Conservation (phyloP, 2,797 vertebrate species). For the Amniataba percoides region DNA sequence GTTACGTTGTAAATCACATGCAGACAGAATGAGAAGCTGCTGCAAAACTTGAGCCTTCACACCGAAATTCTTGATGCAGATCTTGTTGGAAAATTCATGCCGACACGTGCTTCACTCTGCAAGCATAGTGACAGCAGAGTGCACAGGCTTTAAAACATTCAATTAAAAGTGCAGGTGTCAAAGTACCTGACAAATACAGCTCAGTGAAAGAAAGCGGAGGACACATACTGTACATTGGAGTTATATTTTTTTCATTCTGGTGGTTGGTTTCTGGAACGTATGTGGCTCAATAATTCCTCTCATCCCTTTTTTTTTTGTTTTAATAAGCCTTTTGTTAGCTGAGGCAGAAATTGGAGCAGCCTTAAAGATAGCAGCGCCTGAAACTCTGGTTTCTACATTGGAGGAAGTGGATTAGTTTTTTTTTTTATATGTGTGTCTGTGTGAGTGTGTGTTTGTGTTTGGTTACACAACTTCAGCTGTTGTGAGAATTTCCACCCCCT, state of each 20-base stretch:
- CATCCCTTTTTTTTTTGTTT: constrained; percentile 1
- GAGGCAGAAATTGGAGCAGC: constrained; percentile 43
- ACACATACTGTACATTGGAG: not conserved
- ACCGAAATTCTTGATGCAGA: constrained; percentile 4
- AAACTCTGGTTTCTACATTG: constrained; percentile 39
- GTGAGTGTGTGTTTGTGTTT: constrained; percentile 4
- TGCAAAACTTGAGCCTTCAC: not conserved
- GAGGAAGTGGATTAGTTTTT: constrained; percentile 17
- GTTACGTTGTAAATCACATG: not conserved
- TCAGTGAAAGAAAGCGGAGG: not conserved
- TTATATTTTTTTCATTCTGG: not conserved
- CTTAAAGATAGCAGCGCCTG: constrained; percentile 37
- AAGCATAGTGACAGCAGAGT: not conserved
- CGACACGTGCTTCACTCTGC: not conserved
- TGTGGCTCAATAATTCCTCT: not conserved
- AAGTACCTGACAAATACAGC: not conserved
- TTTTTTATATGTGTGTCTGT: not conserved
- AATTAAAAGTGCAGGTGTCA: constrained; percentile 13
- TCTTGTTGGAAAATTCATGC: constrained; percentile 11
- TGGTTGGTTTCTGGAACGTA: constrained; percentile 5
- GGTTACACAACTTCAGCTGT: constrained; percentile 62
- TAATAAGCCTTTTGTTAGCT: constrained; percentile 25
- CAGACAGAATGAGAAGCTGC: not conserved
- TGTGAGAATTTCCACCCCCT: constrained; percentile 64
- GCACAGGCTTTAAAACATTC: constrained; percentile 6